Percentiles rank a stretch among this genome's conserved stretches.
These are phyloP conservation scores for Halichondria panicea DNA, from an alignment of 37 sponge, comb jelly and placozoan species.

Conservation along the genomic window DNA sequence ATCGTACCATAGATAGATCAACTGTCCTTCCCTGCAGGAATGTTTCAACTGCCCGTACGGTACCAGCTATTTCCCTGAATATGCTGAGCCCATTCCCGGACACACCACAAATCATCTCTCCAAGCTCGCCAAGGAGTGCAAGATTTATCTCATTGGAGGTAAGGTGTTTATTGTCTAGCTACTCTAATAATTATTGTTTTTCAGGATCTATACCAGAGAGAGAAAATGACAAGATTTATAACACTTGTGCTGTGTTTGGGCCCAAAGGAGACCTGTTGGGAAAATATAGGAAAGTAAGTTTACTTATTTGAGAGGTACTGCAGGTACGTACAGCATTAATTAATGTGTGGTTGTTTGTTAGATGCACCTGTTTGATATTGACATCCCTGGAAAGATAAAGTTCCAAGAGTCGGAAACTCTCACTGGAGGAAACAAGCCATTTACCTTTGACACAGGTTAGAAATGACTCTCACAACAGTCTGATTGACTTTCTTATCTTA, in stretches of 20 bases:
- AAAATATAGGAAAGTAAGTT: conserved; percentile 81
- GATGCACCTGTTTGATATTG: conserved; percentile 97
- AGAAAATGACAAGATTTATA: conserved; percentile 82
- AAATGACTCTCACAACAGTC: not conserved
- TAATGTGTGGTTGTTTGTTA: not conserved
- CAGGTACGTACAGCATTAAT: not conserved
- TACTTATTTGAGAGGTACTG: not conserved
- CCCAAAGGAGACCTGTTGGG: conserved; percentile 84
- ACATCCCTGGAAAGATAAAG: conserved; percentile 91
- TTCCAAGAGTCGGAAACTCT: conserved; percentile 89
- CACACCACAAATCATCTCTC: conserved; percentile 58
- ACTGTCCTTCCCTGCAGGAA: conserved; percentile 53
- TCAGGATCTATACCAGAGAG: conserved; percentile 93
- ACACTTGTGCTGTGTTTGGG: conserved; percentile 83
- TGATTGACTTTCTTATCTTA: not conserved
- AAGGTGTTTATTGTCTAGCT: not conserved
- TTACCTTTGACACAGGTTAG: conserved; percentile 82
- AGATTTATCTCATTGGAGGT: conserved; percentile 88
- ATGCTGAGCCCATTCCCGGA: conserved; percentile 90
- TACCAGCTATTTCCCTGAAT: conserved; percentile 80
- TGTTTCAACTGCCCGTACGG: conserved; percentile 99
- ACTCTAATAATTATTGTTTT: not conserved
- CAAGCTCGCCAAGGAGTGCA: conserved; percentile 78
- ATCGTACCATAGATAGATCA: not conserved
- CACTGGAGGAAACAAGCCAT: conserved; percentile 62